Evolutionary conservation across 1,140 invertebrate genomes (phyloP).

Genomic region (Zaprionus gabonicus): DNA sequence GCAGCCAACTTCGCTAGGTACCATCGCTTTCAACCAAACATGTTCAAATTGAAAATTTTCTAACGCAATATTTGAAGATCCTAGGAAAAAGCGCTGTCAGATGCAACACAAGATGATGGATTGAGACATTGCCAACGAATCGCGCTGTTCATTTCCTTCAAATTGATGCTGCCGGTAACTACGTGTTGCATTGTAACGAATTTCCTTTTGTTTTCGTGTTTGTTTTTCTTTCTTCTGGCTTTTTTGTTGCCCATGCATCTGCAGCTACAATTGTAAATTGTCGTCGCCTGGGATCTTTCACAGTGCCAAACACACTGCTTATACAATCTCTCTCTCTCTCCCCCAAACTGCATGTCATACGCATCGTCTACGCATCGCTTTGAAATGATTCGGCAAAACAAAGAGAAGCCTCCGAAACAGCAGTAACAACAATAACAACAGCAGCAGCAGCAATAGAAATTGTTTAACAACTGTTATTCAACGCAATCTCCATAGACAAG

Average conservation of each 20-base stretch:
- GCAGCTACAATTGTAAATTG: constrained; percentile 30
- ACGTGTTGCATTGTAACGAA: constrained; percentile 34
- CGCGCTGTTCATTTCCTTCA: constrained; percentile 28
- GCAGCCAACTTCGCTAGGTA: neutral
- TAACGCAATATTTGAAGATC: constrained; percentile 3
- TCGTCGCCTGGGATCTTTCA: constrained; percentile 30
- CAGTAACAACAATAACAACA: constrained; percentile 10
- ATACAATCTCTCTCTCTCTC: constrained; percentile 9
- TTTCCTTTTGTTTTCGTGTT: constrained; percentile 34
- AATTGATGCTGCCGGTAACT: constrained; percentile 18
- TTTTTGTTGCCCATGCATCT: constrained; percentile 20
- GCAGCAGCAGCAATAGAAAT: constrained; percentile 30
- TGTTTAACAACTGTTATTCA: constrained; percentile 63
- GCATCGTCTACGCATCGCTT: constrained; percentile 41
- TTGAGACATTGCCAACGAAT: constrained; percentile 30
- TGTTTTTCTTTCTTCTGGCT: constrained; percentile 24
- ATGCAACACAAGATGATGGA: constrained; percentile 24
- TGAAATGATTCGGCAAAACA: constrained; percentile 37
- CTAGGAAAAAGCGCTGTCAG: constrained; percentile 17
- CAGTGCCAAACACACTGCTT: constrained; percentile 9
- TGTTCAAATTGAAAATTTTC: neutral
- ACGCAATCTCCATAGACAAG: constrained; percentile 34
- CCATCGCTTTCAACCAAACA: neutral
- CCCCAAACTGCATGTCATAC: constrained; percentile 44
- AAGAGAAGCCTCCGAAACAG: constrained; percentile 2